Conservation (phyloP, 2,888 invertebrate genomes). For the Teleiodes luculella region DNA sequence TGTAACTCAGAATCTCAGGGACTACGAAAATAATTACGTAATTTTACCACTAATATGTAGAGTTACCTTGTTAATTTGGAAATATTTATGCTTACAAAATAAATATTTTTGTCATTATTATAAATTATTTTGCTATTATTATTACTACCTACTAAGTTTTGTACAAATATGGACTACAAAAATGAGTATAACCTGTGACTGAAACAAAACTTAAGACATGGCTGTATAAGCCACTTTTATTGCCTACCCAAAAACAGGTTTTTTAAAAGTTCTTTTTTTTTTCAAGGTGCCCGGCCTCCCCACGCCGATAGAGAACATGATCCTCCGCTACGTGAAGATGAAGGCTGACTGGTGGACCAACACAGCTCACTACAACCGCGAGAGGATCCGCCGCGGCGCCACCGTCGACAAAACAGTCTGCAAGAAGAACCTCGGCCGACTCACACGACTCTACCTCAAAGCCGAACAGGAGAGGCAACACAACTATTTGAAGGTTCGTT, state of each 20-base stretch:
- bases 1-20: no score
- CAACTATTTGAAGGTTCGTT: slow-evolving; percentile 93
- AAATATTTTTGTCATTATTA: no score
- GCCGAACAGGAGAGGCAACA: slow-evolving; percentile 99
- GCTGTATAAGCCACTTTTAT: no score
- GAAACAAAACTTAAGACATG: no score
- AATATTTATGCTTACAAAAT: no score
- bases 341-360: slow-evolving; percentile 99
- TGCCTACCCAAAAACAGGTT: neutral
- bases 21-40: no score
- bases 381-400: slow-evolving; percentile 98
- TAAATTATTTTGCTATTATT: no score
- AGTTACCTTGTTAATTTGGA: no score
- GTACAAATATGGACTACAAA: no score
- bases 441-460: slow-evolving; percentile 97
- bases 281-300: slow-evolving; percentile 95
- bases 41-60: no score
- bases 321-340: slow-evolving; percentile 99
- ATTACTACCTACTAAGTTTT: no score
- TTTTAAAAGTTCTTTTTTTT: neutral
- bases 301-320: slow-evolving; percentile 99
- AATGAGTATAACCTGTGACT: no score
- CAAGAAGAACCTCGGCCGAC: slow-evolving; percentile 99
- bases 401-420: slow-evolving; percentile 99
- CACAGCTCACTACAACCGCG: slow-evolving; percentile 99